These are phyloP conservation scores for Petromus typicus DNA, from an alignment of 2,113 vertebrate species.

Conservation along the genomic window DNA sequence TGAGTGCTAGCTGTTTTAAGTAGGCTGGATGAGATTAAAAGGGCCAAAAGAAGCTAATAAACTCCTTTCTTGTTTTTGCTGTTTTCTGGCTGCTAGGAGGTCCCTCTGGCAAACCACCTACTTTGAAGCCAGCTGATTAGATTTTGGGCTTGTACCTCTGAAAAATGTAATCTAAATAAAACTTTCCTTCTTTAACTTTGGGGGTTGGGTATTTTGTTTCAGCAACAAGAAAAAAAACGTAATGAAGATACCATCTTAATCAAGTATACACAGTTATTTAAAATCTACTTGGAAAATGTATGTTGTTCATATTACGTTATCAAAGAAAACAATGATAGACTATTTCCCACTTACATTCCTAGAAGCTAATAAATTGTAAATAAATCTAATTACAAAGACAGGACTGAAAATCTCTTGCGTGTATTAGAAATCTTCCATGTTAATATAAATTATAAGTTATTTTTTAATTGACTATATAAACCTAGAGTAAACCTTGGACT, in stretches of 20 bases:
- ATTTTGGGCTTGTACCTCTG: too few relatives aligned
- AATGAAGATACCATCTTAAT: conserved; percentile 23
- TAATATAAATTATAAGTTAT: background rate
- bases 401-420: background rate
- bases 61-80: too few relatives aligned
- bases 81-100: too few relatives aligned
- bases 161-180: too few relatives aligned
- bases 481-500: background rate
- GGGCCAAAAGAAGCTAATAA: too few relatives aligned
- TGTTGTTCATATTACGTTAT: background rate
- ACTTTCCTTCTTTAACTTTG: too few relatives aligned
- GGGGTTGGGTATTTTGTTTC: too few relatives aligned
- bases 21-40: too few relatives aligned
- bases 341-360: background rate
- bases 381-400: background rate
- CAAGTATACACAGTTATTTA: conserved; percentile 34
- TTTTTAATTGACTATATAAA: background rate
- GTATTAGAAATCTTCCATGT: background rate
- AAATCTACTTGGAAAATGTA: background rate
- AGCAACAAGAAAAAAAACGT: too few relatives aligned
- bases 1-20: too few relatives aligned
- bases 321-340: background rate
- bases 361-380: background rate
- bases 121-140: too few relatives aligned
- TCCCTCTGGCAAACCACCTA: too few relatives aligned